phyloP scores from a whole-genome alignment of 2,888 invertebrate genomes.

The Dicycla oo region DNA sequence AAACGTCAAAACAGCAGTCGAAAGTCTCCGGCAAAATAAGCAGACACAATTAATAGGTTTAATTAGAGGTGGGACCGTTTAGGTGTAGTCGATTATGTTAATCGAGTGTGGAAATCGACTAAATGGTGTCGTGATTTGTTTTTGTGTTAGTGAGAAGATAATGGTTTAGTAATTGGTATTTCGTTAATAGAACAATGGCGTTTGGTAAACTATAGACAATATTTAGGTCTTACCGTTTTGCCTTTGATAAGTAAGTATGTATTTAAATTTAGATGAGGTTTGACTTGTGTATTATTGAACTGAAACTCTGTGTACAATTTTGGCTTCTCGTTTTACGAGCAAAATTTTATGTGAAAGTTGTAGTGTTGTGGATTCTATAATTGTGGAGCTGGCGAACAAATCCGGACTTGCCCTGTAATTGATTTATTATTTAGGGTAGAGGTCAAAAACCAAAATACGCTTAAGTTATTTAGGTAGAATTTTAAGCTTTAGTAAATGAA shows the following conservation, averaged over 20 bases:
- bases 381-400: no score
- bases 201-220: background rate
- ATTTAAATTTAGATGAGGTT: background rate
- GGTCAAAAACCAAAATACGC: no score
- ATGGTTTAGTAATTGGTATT: background rate
- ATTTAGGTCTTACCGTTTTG: background rate
- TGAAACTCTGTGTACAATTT: background rate
- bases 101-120: slow-evolving; percentile 49
- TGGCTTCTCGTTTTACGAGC: background rate
- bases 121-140: slow-evolving; percentile 44
- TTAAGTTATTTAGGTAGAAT: no score
- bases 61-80: slow-evolving; percentile 53
- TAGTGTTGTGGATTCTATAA: slow-evolving; percentile 4
- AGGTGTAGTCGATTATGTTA: slow-evolving; percentile 50
- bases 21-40: slow-evolving; percentile 59
- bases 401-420: no score
- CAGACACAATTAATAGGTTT: slow-evolving; percentile 57
- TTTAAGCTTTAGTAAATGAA: no score
- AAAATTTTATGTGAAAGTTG: background rate
- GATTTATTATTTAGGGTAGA: no score
- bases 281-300: background rate
- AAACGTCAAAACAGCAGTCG: slow-evolving; percentile 63
- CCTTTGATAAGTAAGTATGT: background rate
- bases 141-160: slow-evolving; percentile 21
- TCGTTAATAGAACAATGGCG: background rate